A percentile compares a stretch with the other conserved stretches of the same genome.
phyloP scores from a whole-genome alignment of 2,113 vertebrate genomes.

The Pandion haliaetus region DNA sequence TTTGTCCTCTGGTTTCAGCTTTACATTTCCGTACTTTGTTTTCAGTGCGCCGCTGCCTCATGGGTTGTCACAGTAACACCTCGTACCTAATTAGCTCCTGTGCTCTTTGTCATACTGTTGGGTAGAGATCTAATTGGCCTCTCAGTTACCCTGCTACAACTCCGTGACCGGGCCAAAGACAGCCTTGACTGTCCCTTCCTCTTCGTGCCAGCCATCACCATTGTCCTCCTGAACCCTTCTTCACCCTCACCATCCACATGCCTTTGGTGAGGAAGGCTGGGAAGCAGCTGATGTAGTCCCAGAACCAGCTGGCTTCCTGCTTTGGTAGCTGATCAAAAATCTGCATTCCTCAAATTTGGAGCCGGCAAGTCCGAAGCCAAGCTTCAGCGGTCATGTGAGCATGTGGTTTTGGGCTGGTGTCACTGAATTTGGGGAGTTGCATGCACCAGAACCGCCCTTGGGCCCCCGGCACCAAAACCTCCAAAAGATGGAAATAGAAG shows the following conservation, averaged over 20 bases:
- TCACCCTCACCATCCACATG: background rate
- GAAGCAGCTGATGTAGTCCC: background rate
- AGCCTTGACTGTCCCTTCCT: background rate
- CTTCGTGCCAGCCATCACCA: background rate
- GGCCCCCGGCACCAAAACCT: background rate
- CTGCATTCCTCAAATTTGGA: background rate
- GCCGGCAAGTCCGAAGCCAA: background rate
- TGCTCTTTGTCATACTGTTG: accelerated
- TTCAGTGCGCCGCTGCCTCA: background rate
- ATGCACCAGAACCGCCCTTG: background rate
- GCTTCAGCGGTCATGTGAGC: background rate
- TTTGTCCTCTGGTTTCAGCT: background rate
- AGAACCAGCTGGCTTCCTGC: background rate
- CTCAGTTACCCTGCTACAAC: background rate
- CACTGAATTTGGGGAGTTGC: background rate
- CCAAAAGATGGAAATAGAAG: background rate
- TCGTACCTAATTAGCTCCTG: background rate
- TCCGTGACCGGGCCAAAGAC: background rate
- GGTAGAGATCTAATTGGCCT: background rate
- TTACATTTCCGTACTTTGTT: background rate
- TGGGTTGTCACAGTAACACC: slow-evolving; percentile 39
- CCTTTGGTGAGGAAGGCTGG: background rate
- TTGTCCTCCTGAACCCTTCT: background rate
- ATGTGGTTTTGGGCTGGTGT: background rate
- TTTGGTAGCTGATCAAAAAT: background rate